Evolutionary conservation across 2,888 invertebrate species (phyloP).

Genomic region (Campoplex nolae): DNA sequence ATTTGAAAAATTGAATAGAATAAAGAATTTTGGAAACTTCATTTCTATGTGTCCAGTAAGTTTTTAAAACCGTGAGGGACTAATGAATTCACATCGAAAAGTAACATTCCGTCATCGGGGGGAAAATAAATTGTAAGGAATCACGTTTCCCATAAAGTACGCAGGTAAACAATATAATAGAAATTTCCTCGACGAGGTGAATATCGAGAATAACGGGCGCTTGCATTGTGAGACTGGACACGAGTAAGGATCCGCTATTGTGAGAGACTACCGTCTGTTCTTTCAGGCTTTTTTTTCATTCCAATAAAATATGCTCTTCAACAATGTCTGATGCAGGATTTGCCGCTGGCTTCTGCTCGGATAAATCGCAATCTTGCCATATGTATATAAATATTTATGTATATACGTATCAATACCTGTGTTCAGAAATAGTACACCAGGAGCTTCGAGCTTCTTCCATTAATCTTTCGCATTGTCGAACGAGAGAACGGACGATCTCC

Average conservation of each 20-base stretch:
- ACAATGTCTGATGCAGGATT: not conserved
- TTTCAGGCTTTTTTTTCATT: conserved; percentile 13
- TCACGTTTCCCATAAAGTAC: not conserved
- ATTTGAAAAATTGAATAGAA: not conserved
- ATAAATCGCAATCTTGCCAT: not conserved
- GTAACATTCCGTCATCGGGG: not conserved
- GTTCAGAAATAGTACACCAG: conserved; percentile 41
- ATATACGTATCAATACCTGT: not conserved
- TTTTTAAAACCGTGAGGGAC: not conserved
- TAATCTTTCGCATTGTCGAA: conserved; percentile 71
- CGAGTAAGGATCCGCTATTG: conserved; percentile 27
- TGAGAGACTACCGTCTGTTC: conserved; percentile 26
- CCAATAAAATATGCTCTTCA: conserved; percentile 36
- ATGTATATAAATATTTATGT: conserved; percentile 13
- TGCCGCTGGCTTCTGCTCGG: conserved; percentile 4
- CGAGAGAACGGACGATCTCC: conserved; percentile 41
- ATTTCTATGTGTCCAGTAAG: not conserved
- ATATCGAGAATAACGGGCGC: conserved; percentile 24
- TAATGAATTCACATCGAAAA: not conserved
- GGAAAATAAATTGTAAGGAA: not conserved
- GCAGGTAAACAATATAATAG: conserved; percentile 11
- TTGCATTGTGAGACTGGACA: conserved; percentile 58
- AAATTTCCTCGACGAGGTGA: not conserved
- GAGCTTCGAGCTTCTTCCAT: conserved; percentile 65
- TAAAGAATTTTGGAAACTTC: not conserved